phyloP scores from a whole-genome alignment of 2,797 vertebrate species.

The Siniperca obscura region DNA sequence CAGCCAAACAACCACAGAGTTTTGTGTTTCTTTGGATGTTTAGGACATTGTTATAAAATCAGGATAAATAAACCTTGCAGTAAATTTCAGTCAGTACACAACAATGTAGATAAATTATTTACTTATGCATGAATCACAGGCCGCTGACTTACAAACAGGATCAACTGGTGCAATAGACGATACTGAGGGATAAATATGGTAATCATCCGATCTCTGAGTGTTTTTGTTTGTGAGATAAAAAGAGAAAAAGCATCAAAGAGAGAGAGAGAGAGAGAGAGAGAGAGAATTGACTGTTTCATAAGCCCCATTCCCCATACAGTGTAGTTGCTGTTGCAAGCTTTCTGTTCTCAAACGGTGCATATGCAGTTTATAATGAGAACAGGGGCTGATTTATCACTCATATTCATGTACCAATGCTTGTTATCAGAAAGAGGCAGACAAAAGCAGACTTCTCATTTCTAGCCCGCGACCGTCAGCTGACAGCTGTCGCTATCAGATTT shows the following conservation, averaged over 20 bases:
- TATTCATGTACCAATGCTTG: background rate
- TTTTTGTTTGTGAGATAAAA: constrained; percentile 16
- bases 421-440: background rate
- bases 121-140: background rate
- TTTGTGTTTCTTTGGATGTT: background rate
- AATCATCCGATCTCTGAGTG: background rate
- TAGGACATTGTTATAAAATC: background rate
- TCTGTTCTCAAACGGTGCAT: background rate
- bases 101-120: constrained; percentile 13
- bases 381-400: background rate
- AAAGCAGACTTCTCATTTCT: background rate
- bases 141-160: constrained; percentile 5
- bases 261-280: background rate
- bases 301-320: too few relatives aligned
- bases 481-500: background rate
- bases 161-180: constrained; percentile 12
- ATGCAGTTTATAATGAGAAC: background rate
- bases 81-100: background rate
- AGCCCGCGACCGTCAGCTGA: background rate
- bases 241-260: background rate
- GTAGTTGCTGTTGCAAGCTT: background rate
- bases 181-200: constrained; percentile 12
- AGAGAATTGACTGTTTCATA: background rate
- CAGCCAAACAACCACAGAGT: background rate
- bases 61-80: background rate